Percentiles rank a stretch among this genome's conserved stretches.
Conservation (phyloP, 2,113 vertebrate genomes). For the Ivindomyrus marchei region DNA sequence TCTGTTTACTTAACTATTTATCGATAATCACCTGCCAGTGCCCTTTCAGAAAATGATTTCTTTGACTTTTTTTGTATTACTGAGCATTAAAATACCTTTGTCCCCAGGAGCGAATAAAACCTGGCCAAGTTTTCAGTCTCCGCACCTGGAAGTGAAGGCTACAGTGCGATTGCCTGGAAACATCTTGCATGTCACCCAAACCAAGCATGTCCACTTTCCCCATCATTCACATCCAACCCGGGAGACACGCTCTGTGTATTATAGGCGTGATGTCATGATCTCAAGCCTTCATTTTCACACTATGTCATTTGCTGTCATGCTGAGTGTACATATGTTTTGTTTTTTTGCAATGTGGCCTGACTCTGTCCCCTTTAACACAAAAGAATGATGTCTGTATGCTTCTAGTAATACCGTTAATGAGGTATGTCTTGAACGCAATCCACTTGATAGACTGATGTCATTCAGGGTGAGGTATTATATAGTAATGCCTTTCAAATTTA, state of each 20-base stretch:
- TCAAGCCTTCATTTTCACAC: neutral
- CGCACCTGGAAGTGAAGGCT: neutral
- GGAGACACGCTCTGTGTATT: neutral
- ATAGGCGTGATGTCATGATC: neutral
- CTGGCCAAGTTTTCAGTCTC: neutral
- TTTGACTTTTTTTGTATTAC: neutral
- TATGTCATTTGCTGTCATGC: neutral
- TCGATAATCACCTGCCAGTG: neutral
- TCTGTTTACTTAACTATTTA: neutral
- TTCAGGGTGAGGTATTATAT: slow-evolving; percentile 3
- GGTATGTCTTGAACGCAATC: neutral
- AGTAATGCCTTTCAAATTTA: neutral
- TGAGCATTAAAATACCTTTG: slow-evolving; percentile 6
- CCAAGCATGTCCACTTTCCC: neutral
- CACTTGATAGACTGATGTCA: neutral
- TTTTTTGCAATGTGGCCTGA: neutral
- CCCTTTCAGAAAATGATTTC: neutral
- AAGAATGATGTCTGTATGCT: neutral
- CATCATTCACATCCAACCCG: neutral
- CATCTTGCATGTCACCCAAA: neutral
- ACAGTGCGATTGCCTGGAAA: neutral
- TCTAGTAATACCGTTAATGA: neutral
- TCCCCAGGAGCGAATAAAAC: neutral
- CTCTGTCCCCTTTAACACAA: neutral
- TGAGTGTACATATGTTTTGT: neutral